phyloP scores from a whole-genome alignment of 2,888 invertebrate species.

The Clanis bilineata region DNA sequence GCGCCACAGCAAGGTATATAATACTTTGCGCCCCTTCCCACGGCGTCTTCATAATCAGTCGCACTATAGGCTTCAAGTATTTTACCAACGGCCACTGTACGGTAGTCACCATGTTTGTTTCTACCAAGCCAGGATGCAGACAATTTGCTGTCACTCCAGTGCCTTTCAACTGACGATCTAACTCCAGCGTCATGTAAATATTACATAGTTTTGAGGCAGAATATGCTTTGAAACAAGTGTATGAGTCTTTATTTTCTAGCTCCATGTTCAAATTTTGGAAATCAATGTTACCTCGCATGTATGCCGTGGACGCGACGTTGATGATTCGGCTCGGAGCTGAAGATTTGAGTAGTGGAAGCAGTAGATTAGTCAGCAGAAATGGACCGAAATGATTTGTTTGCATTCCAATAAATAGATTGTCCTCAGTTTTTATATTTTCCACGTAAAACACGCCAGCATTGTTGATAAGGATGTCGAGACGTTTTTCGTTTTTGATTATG shows the following conservation, averaged over 20 bases:
- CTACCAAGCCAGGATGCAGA: conserved; percentile 88
- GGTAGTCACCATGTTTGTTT: conserved; percentile 84
- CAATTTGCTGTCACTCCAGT: conserved; percentile 89
- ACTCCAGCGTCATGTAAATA: conserved; percentile 87
- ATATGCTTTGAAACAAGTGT: conserved; percentile 32
- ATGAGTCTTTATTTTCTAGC: conserved; percentile 36
- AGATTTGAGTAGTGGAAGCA: conserved; percentile 69
- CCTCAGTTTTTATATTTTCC: conserved; percentile 74
- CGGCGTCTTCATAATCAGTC: conserved; percentile 41
- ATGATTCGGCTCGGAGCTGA: conserved; percentile 67
- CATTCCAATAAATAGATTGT: conserved; percentile 83
- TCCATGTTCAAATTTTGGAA: conserved; percentile 50
- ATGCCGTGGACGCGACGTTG: conserved; percentile 57
- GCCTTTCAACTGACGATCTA: conserved; percentile 85
- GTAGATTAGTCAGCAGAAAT: conserved; percentile 84
- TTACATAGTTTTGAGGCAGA: conserved; percentile 87
- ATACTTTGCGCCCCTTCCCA: conserved; percentile 76
- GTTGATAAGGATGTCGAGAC: conserved; percentile 83
- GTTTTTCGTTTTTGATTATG: conserved; percentile 73
- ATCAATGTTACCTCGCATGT: conserved; percentile 46
- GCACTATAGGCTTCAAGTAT: conserved; percentile 60
- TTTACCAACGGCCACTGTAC: conserved; percentile 30
- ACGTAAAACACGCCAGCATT: conserved; percentile 81
- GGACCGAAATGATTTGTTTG: conserved; percentile 84
- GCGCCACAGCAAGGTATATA: conserved; percentile 78